Percentiles rank a stretch among this genome's conserved stretches.
Evolutionary conservation across 2,113 vertebrate species (phyloP).

Genomic region (Gymnorhina tibicen): DNA sequence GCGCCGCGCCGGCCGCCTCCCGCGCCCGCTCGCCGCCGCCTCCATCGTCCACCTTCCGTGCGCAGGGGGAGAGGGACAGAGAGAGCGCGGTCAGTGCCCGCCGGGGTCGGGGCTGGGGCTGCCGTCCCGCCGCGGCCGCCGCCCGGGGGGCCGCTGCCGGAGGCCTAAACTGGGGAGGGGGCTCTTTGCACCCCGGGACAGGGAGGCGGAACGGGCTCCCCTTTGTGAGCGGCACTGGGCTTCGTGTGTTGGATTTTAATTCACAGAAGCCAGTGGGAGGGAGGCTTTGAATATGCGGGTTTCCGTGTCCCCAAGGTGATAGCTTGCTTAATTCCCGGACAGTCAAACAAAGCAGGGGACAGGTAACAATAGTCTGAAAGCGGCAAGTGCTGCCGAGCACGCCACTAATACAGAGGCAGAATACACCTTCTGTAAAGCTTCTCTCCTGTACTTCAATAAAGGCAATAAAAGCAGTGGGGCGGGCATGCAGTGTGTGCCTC

Average conservation of each 20-base stretch:
- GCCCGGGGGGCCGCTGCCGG: neutral
- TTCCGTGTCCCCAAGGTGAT: neutral
- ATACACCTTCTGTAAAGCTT: neutral
- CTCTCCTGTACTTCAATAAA: neutral
- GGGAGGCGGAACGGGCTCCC: neutral
- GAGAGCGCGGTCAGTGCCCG: constrained; percentile 8
- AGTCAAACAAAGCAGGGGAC: neutral
- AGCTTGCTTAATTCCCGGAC: neutral
- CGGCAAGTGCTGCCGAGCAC: neutral
- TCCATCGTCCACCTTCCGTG: constrained; percentile 80
- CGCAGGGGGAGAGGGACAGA: neutral
- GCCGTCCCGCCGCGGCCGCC: neutral
- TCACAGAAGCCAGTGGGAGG: neutral
- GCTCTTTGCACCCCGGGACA: neutral
- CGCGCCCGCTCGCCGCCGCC: constrained; percentile 74
- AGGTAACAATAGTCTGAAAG: neutral
- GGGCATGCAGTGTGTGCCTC: neutral
- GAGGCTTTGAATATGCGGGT: neutral
- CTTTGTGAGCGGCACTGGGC: neutral
- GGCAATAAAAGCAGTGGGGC: neutral
- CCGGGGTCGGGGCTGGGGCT: neutral
- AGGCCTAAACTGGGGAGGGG: neutral
- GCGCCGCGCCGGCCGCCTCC: constrained; percentile 82
- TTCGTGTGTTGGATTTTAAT: neutral
- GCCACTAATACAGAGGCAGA: neutral